A percentile compares a stretch with the other conserved stretches of the same genome.
phyloP scores from a whole-genome alignment of 1,140 invertebrate genomes.

The Solenopsis invicta region DNA sequence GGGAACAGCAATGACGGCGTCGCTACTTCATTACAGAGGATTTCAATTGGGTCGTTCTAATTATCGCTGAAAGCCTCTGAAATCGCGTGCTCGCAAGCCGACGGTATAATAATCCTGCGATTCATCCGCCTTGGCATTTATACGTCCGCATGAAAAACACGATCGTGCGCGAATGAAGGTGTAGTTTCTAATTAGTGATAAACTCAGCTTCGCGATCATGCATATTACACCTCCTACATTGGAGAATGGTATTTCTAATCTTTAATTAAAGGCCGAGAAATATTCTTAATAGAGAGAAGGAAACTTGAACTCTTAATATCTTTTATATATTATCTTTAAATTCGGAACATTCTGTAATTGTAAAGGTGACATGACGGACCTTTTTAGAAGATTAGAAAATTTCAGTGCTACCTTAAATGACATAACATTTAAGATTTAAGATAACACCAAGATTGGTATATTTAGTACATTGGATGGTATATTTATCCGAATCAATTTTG shows the following conservation, averaged over 20 bases:
- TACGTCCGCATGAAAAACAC: slow-evolving; percentile 56
- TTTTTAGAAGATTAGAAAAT: slow-evolving; percentile 10
- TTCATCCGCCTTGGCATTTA: slow-evolving; percentile 48
- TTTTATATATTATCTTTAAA: neutral
- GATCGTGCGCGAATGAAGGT: slow-evolving; percentile 22
- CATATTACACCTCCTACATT: neutral
- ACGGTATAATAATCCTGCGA: slow-evolving; percentile 64
- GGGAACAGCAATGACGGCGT: slow-evolving; percentile 33
- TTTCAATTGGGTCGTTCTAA: slow-evolving; percentile 75
- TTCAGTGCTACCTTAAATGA: neutral
- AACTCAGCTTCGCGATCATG: neutral
- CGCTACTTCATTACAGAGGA: slow-evolving; percentile 69
- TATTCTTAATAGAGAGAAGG: neutral
- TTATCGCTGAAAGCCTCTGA: slow-evolving; percentile 72
- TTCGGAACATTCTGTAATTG: neutral
- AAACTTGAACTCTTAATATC: neutral
- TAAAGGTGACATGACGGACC: neutral
- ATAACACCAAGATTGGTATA: no score
- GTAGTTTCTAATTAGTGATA: slow-evolving; percentile 55
- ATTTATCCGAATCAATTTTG: neutral
- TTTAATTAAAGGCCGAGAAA: neutral
- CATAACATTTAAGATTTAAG: neutral
- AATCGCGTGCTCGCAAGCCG: slow-evolving; percentile 52
- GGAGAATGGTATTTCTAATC: slow-evolving; percentile 9
- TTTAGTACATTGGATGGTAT: neutral